A percentile compares a stretch with the other conserved stretches of the same genome.
These are phyloP conservation scores for Sepiola atlantica DNA, from an alignment of 2,888 invertebrate genomes.

Conservation along the genomic window DNA sequence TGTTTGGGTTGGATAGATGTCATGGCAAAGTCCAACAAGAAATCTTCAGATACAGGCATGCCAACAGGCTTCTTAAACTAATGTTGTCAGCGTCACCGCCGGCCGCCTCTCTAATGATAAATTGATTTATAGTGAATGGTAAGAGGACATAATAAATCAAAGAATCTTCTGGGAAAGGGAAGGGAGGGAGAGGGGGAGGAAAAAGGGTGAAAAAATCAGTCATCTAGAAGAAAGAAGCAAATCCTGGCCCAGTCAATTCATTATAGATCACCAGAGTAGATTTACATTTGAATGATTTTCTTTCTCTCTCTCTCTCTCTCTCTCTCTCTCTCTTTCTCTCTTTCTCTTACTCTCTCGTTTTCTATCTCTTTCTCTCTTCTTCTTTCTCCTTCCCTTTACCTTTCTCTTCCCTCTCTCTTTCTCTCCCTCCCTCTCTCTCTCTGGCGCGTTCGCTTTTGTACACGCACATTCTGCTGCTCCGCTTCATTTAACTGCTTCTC, in stretches of 20 bases:
- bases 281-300: not conserved
- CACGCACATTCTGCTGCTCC: no score
- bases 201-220: not conserved
- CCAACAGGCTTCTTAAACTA: not conserved
- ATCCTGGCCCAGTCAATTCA: not conserved
- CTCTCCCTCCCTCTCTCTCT: no score
- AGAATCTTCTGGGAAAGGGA: not conserved
- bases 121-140: not conserved
- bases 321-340: no score
- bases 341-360: no score
- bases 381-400: no score
- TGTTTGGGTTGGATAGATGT: not conserved
- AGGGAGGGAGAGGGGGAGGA: not conserved
- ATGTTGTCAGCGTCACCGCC: not conserved
- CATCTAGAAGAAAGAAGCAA: not conserved
- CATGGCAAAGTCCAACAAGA: not conserved
- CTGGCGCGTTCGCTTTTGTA: no score
- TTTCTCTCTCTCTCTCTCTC: not conserved
- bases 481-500: conserved; percentile 12
- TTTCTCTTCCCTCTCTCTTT: no score
- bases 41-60: not conserved
- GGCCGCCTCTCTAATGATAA: not conserved
- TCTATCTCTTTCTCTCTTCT: no score
- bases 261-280: conserved; percentile 12
- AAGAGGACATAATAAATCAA: not conserved